Evolutionary conservation across 2,888 invertebrate genomes (phyloP).

Genomic region (Keiferia lycopersicella): DNA sequence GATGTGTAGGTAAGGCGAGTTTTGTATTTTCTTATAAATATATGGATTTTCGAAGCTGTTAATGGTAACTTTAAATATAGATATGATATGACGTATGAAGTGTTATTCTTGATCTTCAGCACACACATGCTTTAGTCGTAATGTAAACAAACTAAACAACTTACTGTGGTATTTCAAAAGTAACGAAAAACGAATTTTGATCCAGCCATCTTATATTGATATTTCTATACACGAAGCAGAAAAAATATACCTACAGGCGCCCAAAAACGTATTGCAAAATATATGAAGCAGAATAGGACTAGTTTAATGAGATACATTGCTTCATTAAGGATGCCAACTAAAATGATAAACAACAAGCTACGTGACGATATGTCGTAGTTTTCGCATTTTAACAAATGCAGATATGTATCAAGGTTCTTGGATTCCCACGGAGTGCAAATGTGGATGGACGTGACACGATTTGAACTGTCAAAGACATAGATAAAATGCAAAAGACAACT

Average conservation of each 20-base stretch:
- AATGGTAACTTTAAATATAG: not conserved
- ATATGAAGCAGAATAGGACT: too few species aligned
- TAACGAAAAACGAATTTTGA: too few species aligned
- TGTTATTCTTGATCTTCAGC: too few species aligned
- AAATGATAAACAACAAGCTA: slow-evolving; percentile 8
- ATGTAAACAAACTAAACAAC: too few species aligned
- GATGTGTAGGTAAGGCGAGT: slow-evolving; percentile 31
- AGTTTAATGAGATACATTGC: not conserved
- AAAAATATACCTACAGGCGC: too few species aligned
- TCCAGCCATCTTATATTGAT: too few species aligned
- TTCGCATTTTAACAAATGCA: slow-evolving; percentile 47
- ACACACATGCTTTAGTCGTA: too few species aligned
- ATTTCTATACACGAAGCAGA: too few species aligned
- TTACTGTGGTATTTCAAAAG: too few species aligned
- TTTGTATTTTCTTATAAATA: not conserved
- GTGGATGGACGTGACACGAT: slow-evolving; percentile 55
- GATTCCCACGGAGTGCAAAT: slow-evolving; percentile 51
- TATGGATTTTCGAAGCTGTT: not conserved
- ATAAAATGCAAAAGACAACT: not conserved
- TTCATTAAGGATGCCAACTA: not conserved
- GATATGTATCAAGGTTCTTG: slow-evolving; percentile 55
- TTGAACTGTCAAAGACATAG: slow-evolving; percentile 26
- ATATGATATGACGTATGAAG: too few species aligned
- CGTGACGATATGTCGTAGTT: slow-evolving; percentile 27
- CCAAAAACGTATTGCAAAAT: too few species aligned